Evolutionary conservation across 2,888 invertebrate genomes (phyloP).

Genomic region (Silvanus unidentatus): DNA sequence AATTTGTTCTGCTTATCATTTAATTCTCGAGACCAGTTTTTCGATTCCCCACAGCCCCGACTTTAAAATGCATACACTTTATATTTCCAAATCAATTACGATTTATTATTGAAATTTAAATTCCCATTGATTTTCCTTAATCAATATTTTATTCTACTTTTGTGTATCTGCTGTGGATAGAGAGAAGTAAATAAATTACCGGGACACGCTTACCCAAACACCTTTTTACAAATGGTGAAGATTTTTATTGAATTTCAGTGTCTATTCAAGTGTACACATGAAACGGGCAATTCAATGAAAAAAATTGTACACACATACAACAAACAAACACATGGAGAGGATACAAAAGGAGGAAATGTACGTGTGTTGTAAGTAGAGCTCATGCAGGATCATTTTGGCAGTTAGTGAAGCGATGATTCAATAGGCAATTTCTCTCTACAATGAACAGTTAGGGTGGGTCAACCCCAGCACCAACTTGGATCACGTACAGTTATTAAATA

Average conservation of each 20-base stretch:
- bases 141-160: no score
- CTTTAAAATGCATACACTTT: no score
- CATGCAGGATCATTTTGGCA: conserved; percentile 36
- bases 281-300: conserved; percentile 17
- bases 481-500: conserved; percentile 32
- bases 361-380: conserved; percentile 8
- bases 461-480: conserved; percentile 19
- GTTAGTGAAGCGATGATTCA: conserved; percentile 42
- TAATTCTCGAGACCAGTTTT: no score
- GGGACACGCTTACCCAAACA: conserved; percentile 1
- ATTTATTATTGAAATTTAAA: no score
- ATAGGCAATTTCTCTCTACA: conserved; percentile 41
- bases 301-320: conserved; percentile 23
- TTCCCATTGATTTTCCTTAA: no score
- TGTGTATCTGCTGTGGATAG: no score
- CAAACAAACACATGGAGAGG: no score
- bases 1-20: no score
- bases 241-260: conserved; percentile 14
- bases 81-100: no score
- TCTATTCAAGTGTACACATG: conserved; percentile 16
- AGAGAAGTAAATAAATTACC: no score
- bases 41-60: no score
- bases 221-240: conserved; percentile 6
- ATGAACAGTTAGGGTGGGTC: conserved; percentile 36
- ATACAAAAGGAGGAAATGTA: neutral